Base-by-base conservation (phyloP, 2,797 vertebrate genomes). In the Pteropus rufus region DNA sequence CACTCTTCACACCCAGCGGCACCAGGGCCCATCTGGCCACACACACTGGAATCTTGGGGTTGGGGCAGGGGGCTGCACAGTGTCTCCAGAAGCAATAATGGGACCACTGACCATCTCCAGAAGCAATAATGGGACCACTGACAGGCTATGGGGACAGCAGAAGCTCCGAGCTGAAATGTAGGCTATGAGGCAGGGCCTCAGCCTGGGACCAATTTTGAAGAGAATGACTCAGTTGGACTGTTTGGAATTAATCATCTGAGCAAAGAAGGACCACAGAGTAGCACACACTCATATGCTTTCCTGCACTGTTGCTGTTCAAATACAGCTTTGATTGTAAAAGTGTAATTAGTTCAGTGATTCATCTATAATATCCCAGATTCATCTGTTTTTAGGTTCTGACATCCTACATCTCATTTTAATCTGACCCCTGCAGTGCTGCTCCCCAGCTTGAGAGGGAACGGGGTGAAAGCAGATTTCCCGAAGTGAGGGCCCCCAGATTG, bases 311-410 rank as follows among this genome's bases (percentile, higher is more conserved):
- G 0, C 34, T 86, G 80, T 95, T 97, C 93, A 96, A 88, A 97
- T 94, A 69, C 95, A 88, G 79, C 96, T 97, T 96, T 96, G 94
- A 92, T 93, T 97, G 90, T 97, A 94, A 97, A 97, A 96, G 92
- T 96, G 85, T 87, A 97, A 97, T 95, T 95, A 92, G 95, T 95
- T 90, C 85, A 96, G 75, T 82, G 93, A 96, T 96, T 95, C 97
- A 85, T 94, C 97, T 92, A 73, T 94, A 96, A 95, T 92, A 77
- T 62, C 90, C 93, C 77, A 34, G 80, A 93, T 73, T 91, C 97
- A 96, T 96, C 82, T 97, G 96, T 73, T 91, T 95, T 60, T n/a
- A 52, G 87, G 73, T 91, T 94, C 88, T 52, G 56, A 81, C 89
- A 84, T 89, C 88, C 75, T 79, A 77, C 29, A 18, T 91, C 94